phyloP scores from a whole-genome alignment of 2,113 vertebrate species.

The Orthonyx spaldingii region DNA sequence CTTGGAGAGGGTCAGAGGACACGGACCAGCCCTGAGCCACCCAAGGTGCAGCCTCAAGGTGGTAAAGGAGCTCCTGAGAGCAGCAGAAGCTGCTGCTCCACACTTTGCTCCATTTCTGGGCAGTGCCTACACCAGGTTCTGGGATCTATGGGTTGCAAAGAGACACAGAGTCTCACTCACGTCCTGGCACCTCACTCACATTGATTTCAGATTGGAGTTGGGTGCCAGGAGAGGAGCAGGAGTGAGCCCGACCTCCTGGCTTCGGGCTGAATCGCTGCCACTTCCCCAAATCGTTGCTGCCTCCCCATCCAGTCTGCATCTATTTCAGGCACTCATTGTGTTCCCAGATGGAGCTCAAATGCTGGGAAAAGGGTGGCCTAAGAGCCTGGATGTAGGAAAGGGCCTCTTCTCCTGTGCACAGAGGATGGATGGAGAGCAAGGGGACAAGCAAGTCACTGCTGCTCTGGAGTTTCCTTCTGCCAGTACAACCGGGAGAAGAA shows the following conservation, averaged over 20 bases:
- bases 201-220: constrained; percentile 2
- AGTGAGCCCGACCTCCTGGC: background rate
- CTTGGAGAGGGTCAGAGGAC: background rate
- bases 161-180: constrained; percentile 30
- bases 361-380: background rate
- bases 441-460: accelerated
- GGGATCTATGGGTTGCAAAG: background rate
- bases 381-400: background rate
- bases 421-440: background rate
- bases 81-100: background rate
- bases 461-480: background rate
- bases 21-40: background rate
- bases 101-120: accelerated
- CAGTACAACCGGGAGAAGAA: background rate
- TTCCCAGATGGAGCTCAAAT: background rate
- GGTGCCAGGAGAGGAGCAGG: constrained; percentile 32
- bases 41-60: accelerated
- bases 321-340: background rate
- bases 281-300: background rate
- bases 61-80: background rate
- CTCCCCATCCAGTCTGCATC: background rate
- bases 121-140: background rate
- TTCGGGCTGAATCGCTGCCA: accelerated
- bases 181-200: constrained; percentile 13
- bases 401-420: background rate